Evolutionary conservation across 2,797 vertebrate genomes (phyloP), one percentile per base, ranked within the genome.

Genomic region (Simalia tracyae): DNA sequence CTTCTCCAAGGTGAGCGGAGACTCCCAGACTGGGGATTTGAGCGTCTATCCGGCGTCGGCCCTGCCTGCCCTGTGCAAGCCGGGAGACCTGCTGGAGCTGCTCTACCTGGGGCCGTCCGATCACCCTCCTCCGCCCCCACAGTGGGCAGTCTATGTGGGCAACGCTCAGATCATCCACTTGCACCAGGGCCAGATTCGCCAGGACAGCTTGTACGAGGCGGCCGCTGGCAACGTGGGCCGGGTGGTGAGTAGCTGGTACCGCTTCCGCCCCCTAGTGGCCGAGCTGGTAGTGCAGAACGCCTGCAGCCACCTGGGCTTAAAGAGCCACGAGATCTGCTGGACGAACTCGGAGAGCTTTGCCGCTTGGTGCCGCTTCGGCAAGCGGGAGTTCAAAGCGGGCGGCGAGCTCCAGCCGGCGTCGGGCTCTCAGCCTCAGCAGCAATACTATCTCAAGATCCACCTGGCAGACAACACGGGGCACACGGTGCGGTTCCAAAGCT

Each of bases 331-430:
- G 97, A 98, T 99, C 96, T 99, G 99, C 98, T 99, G 99, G 99
- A 99, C 98, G 95, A 99, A 99, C 98, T 99, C 99, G 24, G 99
- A 99, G 98, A 99, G 99, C 98, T 99, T 99, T 97, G 99, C 99
- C 92, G 99, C 99, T 95, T 99, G 99, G 99, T 99, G 99, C 97
- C 98, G 99, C 97, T 99, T 99, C 91, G 99, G 99, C 92, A 99
- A 99, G 95, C 97, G 99, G 96, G 99, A 99, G 98, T 99, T 99
- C 97, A 99, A 99, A 97, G 98, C 99, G 0, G 99, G 99, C 0
- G 99, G 99, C 36, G 99, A 99, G 97, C 98, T 96, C 94, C 98
- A 98, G 96, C 98, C 98, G 19, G 98, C 98, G 86, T 97, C 97
- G 2, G 98, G 97, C 90, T 94, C 97, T 60, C 98, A 98, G 94